Evolutionary conservation across 2,113 vertebrate species (phyloP), one percentile per base, ranked within the genome.

Genomic region (Cryptomyrus ogoouensis): DNA sequence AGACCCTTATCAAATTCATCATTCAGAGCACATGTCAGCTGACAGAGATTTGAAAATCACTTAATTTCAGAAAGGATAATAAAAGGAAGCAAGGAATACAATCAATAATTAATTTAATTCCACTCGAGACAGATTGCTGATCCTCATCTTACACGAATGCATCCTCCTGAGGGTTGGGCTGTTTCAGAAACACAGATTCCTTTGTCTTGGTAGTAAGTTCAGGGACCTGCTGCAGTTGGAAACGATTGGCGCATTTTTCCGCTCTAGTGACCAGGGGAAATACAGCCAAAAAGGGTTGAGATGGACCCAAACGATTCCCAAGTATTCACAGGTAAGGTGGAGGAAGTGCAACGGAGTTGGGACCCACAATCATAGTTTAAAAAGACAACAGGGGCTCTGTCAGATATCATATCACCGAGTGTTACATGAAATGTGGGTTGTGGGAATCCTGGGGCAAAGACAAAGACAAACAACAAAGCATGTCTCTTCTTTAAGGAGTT

Each of bases 51-150:
- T n/a, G 7, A 50, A 47, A 80, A 80, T 49, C n/a, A 46, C 44
- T 27, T 86, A 86, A 86, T 49, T 86, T 86, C n/a, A 86, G 47
- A 50, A 86, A 15, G 35, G 74, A n/a, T n/a, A 86, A 86, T 86
- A 86, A 49, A 31, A 46, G 83, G 83, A 86, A 86, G 83, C 83
- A 86, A 50, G 83, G 47, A 31, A 31, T 86, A n/a, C 47, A 86
- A 86, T 86, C n/a, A 86, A 86, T 50, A 50, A 86, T 86, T n/a
- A 86, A 86, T 86, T 49, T 21, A 46, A 27, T 86, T 21, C 46
- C 44, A 47, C 19, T 24, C 9, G 5, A 50, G n/a, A 47, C 83
- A 46, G 83, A 42, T 44, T 17, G 42, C 46, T 84, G 83, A 46
- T 46, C 83, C 19, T 9, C 39, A 21, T 44, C 83, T 44, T 13